These are phyloP conservation scores for Radopholus similis DNA, from an alignment of 1,140 invertebrate species.

Conservation along the genomic window DNA sequence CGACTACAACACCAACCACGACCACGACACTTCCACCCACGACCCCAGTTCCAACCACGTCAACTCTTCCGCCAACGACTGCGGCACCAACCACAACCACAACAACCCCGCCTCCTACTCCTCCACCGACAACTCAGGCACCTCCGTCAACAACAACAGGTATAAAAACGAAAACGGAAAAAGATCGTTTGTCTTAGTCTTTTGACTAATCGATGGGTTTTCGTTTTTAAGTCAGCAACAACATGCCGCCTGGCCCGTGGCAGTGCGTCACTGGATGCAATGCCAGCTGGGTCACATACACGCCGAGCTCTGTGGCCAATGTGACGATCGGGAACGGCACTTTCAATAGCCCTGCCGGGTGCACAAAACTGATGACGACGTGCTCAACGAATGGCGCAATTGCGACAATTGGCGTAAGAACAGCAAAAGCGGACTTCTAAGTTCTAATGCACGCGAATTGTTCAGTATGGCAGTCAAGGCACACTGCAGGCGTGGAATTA, in stretches of 20 bases:
- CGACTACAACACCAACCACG: background rate
- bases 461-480: slow-evolving; percentile 5
- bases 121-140: no score
- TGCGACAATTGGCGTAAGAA: background rate
- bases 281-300: background rate
- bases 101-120: no score
- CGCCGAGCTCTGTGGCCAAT: background rate
- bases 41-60: background rate
- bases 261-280: slow-evolving; percentile 1
- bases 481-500: background rate
- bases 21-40: background rate
- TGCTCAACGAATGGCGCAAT: background rate
- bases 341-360: background rate
- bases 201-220: background rate
- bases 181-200: no score
- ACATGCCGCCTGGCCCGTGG: slow-evolving; percentile 2
- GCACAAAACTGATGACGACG: background rate
- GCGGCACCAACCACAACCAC: background rate
- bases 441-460: background rate
- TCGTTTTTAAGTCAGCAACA: background rate
- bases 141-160: no score
- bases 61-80: background rate
- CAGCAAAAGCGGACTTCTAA: background rate
- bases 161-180: no score
- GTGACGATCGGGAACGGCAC: background rate